Percentiles rank a stretch among this genome's conserved stretches.
Conservation (phyloP, 2,113 vertebrate genomes). For the Gymnogyps californianus region DNA sequence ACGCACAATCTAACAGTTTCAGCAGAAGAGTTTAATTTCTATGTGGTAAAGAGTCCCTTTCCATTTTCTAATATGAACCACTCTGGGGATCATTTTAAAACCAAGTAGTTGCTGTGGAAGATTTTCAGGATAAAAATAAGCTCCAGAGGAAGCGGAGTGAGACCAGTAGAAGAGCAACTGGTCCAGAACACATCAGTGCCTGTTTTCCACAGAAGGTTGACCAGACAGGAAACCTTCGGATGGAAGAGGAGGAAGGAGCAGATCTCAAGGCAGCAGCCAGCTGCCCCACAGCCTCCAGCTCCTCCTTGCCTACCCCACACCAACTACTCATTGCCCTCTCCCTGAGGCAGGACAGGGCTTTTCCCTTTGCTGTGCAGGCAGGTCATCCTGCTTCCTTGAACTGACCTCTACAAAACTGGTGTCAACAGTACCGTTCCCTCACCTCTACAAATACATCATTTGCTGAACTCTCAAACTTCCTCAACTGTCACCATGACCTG, state of each 20-base stretch:
- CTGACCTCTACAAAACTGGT: not conserved
- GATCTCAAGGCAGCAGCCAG: not conserved
- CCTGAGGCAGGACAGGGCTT: not conserved
- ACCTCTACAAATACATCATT: not conserved
- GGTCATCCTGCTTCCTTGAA: not conserved
- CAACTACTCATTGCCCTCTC: not conserved
- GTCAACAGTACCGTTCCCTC: not conserved
- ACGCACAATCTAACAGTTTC: not conserved
- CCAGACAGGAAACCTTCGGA: not conserved
- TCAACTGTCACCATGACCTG: not conserved
- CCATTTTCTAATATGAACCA: not conserved
- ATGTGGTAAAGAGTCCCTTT: not conserved
- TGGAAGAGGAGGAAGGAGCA: not conserved
- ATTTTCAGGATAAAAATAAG: not conserved
- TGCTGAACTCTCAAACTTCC: constrained; percentile 26
- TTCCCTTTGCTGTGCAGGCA: not conserved
- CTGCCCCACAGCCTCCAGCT: not conserved
- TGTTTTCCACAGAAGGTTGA: not conserved
- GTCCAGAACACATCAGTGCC: not conserved
- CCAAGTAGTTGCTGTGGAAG: not conserved
- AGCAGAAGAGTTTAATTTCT: not conserved
- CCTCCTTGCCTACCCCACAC: not conserved
- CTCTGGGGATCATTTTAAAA: not conserved
- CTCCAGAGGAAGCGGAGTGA: not conserved
- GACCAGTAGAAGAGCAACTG: not conserved